Conservation (phyloP, 2,888 invertebrate genomes). For the Thumatha senex region DNA sequence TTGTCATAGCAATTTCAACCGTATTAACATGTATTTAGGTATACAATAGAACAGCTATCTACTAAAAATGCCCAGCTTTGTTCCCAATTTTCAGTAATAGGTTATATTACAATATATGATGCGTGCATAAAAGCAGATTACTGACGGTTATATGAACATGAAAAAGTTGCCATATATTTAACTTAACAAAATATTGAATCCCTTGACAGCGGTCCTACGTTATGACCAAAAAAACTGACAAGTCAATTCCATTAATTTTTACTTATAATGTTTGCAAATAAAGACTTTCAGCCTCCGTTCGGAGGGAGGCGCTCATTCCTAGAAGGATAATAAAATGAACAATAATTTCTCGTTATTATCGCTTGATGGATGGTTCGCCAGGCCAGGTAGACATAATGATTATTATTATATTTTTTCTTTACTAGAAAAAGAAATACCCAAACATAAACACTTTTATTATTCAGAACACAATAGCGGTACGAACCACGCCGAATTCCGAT, state of each 20-base stretch:
- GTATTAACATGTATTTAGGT: conserved; percentile 25
- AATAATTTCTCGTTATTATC: conserved; percentile 73
- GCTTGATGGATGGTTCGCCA: conserved; percentile 70
- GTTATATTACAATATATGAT: conserved; percentile 27
- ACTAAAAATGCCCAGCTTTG: conserved; percentile 17
- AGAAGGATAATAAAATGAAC: conserved; percentile 61
- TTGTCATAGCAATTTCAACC: conserved; percentile 32
- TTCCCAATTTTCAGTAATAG: conserved; percentile 19
- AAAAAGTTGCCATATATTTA: conserved; percentile 25
- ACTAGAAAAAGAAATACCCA: conserved; percentile 63
- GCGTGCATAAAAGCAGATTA: conserved; percentile 28
- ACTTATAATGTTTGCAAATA: conserved; percentile 75
- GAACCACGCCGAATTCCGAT: conserved; percentile 75
- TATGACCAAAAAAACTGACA: conserved; percentile 32
- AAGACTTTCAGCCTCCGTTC: conserved; percentile 61
- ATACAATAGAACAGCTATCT: conserved; percentile 1
- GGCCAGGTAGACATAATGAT: conserved; percentile 70
- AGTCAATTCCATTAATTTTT: conserved; percentile 50
- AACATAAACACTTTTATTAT: conserved; percentile 79
- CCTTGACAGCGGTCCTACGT: conserved; percentile 14
- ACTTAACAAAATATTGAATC: conserved; percentile 8
- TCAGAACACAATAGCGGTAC: conserved; percentile 64
- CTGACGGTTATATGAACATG: conserved; percentile 31
- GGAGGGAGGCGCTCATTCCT: conserved; percentile 48
- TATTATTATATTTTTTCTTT: conserved; percentile 56